Evolutionary conservation across 1,140 invertebrate species (phyloP).

Genomic region (Ceratina japonica): DNA sequence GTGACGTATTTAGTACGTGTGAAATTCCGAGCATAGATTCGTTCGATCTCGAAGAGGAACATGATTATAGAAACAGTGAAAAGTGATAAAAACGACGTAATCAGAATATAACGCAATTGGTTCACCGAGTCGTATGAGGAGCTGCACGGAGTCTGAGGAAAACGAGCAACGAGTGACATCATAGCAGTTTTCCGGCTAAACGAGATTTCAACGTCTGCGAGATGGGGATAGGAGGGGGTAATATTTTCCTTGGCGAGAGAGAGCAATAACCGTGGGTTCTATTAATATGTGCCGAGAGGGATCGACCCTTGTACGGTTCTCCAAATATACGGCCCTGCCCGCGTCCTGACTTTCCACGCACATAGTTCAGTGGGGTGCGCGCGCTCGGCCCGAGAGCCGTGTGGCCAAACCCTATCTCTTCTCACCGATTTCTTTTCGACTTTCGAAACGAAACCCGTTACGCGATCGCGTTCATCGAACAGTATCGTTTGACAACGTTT

Average conservation of each 20-base stretch:
- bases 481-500: not conserved
- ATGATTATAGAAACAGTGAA: too few relatives aligned
- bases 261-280: slow-evolving; percentile 29
- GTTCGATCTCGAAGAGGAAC: too few relatives aligned
- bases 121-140: too few relatives aligned
- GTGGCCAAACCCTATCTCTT: slow-evolving; percentile 64
- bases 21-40: too few relatives aligned
- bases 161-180: too few relatives aligned
- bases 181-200: not conserved
- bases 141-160: too few relatives aligned
- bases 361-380: slow-evolving; percentile 71
- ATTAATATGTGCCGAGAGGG: slow-evolving; percentile 49
- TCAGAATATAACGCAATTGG: too few relatives aligned
- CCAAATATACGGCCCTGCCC: slow-evolving; percentile 63
- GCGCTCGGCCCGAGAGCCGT: slow-evolving; percentile 65
- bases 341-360: slow-evolving; percentile 53
- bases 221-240: not conserved
- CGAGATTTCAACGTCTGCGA: too few relatives aligned
- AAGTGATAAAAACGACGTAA: too few relatives aligned
- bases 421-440: slow-evolving; percentile 5
- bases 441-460: not conserved
- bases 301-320: slow-evolving; percentile 30
- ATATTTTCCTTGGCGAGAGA: slow-evolving; percentile 40
- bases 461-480: not conserved
- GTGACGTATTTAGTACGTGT: slow-evolving; percentile 38